Conservation (phyloP, 2,888 invertebrate species). For the Gandaritis pyraliata region DNA sequence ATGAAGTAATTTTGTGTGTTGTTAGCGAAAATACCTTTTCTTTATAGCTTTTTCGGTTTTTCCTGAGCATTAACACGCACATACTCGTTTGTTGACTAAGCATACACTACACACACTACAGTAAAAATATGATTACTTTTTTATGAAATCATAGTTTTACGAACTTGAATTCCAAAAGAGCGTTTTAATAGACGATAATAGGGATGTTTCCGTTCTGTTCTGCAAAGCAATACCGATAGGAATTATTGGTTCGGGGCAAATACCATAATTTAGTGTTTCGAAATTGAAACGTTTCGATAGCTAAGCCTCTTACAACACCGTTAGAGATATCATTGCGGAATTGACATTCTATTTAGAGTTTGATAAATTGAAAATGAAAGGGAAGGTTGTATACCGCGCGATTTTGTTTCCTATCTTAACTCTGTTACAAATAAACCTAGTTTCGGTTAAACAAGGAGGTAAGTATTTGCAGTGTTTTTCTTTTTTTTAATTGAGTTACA, state of each 20-base stretch:
- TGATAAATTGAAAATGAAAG: not conserved
- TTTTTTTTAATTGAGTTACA: too few relatives aligned
- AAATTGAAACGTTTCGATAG: constrained; percentile 22
- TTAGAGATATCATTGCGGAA: constrained; percentile 4
- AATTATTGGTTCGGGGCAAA: constrained; percentile 35
- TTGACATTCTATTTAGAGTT: constrained; percentile 7
- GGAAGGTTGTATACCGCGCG: not conserved
- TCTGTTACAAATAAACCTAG: too few relatives aligned
- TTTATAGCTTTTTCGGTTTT: constrained; percentile 9
- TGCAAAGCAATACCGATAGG: constrained; percentile 28
- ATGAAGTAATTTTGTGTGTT: constrained; percentile 24
- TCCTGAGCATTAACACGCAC: not conserved
- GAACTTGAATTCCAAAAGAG: too few relatives aligned
- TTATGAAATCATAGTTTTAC: too few relatives aligned
- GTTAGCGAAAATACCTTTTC: constrained; percentile 18
- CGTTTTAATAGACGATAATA: too few relatives aligned
- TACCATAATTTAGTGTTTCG: constrained; percentile 35
- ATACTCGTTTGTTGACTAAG: not conserved
- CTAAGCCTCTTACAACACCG: constrained; percentile 24
- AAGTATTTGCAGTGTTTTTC: too few relatives aligned
- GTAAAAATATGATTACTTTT: too few relatives aligned
- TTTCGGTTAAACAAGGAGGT: too few relatives aligned
- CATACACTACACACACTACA: too few relatives aligned
- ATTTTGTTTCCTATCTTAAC: not conserved
- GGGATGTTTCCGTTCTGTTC: constrained; percentile 23